Evolutionary conservation across 2,888 invertebrate species (phyloP).

Genomic region (Athetis lepigone): DNA sequence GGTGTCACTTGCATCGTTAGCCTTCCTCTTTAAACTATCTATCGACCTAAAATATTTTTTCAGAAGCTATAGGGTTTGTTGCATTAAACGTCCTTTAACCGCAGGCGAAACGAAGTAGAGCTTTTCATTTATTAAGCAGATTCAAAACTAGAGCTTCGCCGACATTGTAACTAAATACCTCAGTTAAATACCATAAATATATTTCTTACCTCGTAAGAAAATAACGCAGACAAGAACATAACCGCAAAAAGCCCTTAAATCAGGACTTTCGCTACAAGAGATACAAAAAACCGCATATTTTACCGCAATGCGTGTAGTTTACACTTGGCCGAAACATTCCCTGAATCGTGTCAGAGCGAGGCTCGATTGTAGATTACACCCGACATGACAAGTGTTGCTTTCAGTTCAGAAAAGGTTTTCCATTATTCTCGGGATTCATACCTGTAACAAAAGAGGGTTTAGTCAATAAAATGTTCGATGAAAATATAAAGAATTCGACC

Average conservation of each 20-base stretch:
- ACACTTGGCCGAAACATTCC: constrained; percentile 27
- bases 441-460: constrained; percentile 54
- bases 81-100: too few species aligned
- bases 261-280: neutral
- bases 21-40: too few species aligned
- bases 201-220: too few species aligned
- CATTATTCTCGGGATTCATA: constrained; percentile 50
- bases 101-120: too few species aligned
- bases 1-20: too few species aligned
- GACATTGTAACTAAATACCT: too few species aligned
- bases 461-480: constrained; percentile 47
- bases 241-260: neutral
- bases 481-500: too few species aligned
- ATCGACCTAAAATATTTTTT: too few species aligned
- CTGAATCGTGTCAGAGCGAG: constrained; percentile 12
- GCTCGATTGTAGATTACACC: constrained; percentile 47
- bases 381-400: constrained; percentile 53
- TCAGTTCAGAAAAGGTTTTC: constrained; percentile 54
- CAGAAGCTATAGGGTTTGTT: too few species aligned
- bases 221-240: neutral
- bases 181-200: too few species aligned
- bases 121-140: too few species aligned
- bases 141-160: too few species aligned
- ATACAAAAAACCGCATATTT: constrained; percentile 6
- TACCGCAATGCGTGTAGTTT: constrained; percentile 49